Evolutionary conservation across 2,113 vertebrate species (phyloP), one percentile per base, ranked within the genome.

Genomic region (Nothocercus julius): DNA sequence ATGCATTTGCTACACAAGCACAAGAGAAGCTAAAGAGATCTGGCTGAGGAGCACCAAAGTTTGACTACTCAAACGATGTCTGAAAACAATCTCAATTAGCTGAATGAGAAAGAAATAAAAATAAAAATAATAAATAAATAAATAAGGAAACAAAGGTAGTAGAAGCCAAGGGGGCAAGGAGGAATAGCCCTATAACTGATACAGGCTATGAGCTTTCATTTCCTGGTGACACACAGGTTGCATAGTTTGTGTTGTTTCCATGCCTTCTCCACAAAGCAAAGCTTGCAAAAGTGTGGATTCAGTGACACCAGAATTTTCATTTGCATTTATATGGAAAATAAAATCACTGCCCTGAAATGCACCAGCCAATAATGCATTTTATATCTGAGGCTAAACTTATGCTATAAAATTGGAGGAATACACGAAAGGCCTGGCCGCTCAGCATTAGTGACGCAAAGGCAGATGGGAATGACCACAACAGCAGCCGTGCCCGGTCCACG

Each of bases 1-100:
- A 95, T 78, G 62, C 58, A 34, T 22, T 84, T 72, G 56, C n/a
- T 68, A 61, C 10, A 72, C 51, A 89, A 75, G 77, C 81, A 56
- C 92, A 93, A 69, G 4, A 36, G 8, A n/a, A 93, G 56, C 21
- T 74, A 59, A 75, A 42, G 8, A 51, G 15, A 22, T 56, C 1
- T 0, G 28, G 7, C 61, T 69, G 20, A 24, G 32, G 47, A 91
- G 53, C 53, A 38, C 34, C 13, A n/a, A 78, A 82, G 51, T 87
- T 86, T 81, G 94, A 24, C 74, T 64, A 44, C 42, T 56, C 77
- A 56, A 20, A 53, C 28, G 20, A 10, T 8, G 19, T 78, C 93
- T 93, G 82, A 88, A 90, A 86, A 36, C 32, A 64, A 3, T 67
- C 72, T 38, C 42, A 75, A 86, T 82, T 81, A 81, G 19, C 4